A percentile compares a stretch with the other conserved stretches of the same genome.
Conservation (phyloP, 2,888 invertebrate species). For the Eueremaeus valkanovi region DNA sequence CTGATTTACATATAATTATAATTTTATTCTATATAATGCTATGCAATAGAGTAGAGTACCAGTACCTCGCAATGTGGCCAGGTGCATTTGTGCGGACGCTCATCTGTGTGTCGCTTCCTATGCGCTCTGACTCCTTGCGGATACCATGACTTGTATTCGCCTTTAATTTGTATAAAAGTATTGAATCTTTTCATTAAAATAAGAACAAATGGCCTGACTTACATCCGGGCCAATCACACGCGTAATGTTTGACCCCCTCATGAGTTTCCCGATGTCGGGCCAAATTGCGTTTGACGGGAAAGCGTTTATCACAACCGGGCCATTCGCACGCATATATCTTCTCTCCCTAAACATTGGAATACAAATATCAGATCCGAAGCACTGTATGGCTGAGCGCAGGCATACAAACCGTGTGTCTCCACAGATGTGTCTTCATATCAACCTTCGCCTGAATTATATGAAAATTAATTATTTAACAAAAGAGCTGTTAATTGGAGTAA, state of each 20-base stretch:
- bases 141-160: constrained; percentile 32
- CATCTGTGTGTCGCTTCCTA: constrained; percentile 15
- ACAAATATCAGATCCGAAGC: no score
- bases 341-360: no score
- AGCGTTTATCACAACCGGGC: constrained; percentile 17
- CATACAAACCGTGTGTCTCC: no score
- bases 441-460: background rate
- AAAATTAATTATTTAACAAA: background rate
- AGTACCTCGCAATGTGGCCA: no score
- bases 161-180: background rate
- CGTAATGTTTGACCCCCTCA: constrained; percentile 27
- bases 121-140: constrained; percentile 16
- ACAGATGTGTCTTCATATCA: constrained; percentile 12
- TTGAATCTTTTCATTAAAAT: background rate
- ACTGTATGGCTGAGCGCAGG: no score
- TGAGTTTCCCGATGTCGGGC: constrained; percentile 9
- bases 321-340: constrained; percentile 7
- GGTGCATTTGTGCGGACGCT: background rate
- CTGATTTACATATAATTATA: no score
- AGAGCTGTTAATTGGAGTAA: background rate
- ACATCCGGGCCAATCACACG: constrained; percentile 27
- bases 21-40: no score
- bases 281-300: constrained; percentile 15
- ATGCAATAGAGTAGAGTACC: no score
- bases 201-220: background rate